phyloP scores from a whole-genome alignment of 2,888 invertebrate genomes.

The Tuberolachnus salignus region DNA sequence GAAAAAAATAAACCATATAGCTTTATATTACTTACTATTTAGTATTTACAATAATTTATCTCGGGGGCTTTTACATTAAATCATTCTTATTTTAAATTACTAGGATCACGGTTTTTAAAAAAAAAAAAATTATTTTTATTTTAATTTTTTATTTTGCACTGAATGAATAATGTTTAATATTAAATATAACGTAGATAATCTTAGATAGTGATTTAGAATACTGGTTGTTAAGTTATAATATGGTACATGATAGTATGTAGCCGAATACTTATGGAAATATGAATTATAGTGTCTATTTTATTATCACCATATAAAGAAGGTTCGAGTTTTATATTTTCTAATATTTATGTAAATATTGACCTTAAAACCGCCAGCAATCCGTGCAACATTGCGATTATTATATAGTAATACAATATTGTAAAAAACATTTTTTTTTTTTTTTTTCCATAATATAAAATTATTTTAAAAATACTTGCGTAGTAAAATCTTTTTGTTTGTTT shows the following conservation, averaged over 20 bases:
- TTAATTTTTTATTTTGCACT: not conserved
- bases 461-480: not conserved
- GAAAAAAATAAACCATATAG: not conserved
- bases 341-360: conserved; percentile 34
- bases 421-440: too few relatives aligned
- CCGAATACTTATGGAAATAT: not conserved
- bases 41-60: conserved; percentile 5
- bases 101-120: too few relatives aligned
- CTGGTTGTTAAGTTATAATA: too few relatives aligned
- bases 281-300: not conserved
- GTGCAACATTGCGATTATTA: too few relatives aligned
- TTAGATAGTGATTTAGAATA: not conserved
- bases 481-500: not conserved
- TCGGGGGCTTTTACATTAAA: not conserved
- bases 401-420: too few relatives aligned
- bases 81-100: not conserved
- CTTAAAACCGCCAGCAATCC: not conserved
- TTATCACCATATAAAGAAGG: conserved; percentile 10
- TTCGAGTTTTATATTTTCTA: conserved; percentile 15
- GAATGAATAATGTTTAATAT: not conserved
- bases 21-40: not conserved
- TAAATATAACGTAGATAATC: not conserved
- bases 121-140: too few relatives aligned
- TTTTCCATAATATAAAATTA: too few relatives aligned
- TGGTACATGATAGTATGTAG: not conserved